Conservation (phyloP, 2,113 vertebrate genomes). For the Erinaceus europaeus region DNA sequence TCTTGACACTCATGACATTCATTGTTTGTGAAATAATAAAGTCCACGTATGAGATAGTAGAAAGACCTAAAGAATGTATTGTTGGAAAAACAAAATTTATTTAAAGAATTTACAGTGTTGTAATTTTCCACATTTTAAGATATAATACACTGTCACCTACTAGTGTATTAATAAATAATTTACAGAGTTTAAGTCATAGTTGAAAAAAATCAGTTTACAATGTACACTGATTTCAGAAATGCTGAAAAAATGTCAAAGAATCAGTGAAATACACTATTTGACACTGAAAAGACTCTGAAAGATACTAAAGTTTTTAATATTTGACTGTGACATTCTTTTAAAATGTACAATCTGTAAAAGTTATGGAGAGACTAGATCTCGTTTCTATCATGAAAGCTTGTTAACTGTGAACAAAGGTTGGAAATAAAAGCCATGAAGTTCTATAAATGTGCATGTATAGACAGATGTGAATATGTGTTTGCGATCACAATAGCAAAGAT, state of each 20-base stretch:
- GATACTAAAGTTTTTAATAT: not conserved
- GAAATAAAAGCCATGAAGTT: not conserved
- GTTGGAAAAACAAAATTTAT: not conserved
- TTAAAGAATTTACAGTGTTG: not conserved
- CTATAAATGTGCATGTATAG: not conserved
- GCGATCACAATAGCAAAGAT: not conserved
- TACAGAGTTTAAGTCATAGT: not conserved
- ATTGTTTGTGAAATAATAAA: not conserved
- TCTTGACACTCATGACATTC: conserved; percentile 10
- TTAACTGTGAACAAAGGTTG: not conserved
- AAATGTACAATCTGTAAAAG: not conserved
- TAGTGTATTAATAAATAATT: not conserved
- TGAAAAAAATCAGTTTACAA: not conserved
- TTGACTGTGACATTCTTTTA: not conserved
- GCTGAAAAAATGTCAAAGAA: not conserved
- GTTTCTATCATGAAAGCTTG: not conserved
- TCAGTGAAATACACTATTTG: not conserved
- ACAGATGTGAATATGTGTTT: not conserved
- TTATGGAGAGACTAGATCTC: not conserved
- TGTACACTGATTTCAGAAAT: conserved; percentile 1
- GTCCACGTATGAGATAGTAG: not conserved
- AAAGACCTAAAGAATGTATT: not conserved
- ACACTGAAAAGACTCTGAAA: not conserved
- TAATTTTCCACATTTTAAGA: not conserved
- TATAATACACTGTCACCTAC: not conserved